Conservation (phyloP, 2,113 vertebrate genomes). For the Aepyceros melampus region DNA sequence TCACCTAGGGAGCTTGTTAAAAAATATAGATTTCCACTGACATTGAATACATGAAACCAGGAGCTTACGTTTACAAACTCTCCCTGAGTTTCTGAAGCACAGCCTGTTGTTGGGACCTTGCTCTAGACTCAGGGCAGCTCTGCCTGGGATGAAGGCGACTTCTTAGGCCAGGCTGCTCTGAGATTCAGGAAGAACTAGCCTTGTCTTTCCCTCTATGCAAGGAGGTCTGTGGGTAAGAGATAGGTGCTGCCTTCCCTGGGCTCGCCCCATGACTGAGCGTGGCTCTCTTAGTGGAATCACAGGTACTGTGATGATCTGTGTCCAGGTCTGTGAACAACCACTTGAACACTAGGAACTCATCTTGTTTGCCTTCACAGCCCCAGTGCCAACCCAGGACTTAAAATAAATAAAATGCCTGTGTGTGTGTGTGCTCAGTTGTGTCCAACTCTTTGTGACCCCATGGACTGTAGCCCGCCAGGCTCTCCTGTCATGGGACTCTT, state of each 20-base stretch:
- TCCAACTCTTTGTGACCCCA: background rate
- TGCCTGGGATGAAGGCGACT: background rate
- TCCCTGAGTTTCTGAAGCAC: background rate
- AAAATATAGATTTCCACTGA: background rate
- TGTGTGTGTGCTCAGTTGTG: background rate
- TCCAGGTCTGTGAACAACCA: background rate
- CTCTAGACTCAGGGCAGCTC: background rate
- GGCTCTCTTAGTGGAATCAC: background rate
- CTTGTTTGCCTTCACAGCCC: background rate
- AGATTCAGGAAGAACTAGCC: background rate
- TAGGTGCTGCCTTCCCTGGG: background rate
- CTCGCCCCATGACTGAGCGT: too few relatives aligned
- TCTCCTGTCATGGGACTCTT: background rate
- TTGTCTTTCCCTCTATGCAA: background rate
- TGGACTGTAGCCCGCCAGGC: rapidly evolving
- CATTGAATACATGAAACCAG: background rate
- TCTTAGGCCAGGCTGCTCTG: background rate
- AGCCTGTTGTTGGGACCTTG: background rate
- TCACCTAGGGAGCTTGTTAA: background rate
- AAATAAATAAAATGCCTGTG: background rate
- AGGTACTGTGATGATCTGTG: background rate
- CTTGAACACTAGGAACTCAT: background rate
- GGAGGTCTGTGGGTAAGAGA: background rate
- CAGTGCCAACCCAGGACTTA: background rate
- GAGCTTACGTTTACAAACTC: background rate